Evolutionary conservation across 2,797 vertebrate genomes (phyloP), one percentile per base, ranked within the genome.

Genomic region (Miichthys miiuy): DNA sequence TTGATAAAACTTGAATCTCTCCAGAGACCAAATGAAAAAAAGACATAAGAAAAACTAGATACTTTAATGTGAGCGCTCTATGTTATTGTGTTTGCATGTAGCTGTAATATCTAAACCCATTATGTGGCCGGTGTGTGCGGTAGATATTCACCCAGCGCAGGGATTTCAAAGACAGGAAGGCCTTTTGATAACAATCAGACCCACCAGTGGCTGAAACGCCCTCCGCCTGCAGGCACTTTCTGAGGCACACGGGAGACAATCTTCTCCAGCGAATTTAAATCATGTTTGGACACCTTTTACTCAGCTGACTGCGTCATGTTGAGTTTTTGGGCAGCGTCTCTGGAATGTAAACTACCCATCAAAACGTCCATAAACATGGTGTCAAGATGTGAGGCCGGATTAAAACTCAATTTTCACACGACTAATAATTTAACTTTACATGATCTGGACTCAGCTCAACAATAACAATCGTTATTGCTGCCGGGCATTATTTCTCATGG

Each of bases 131-230:
- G 62, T 56, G 54, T 30, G 47, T 47, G 41, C 18, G 21, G 44
- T 55, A 63, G 44, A 80, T 68, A 25, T 68, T 71, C 21, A 55
- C 54, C 61, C 51, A 47, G 34, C 3, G 3, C 44, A 48, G 65
- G 68, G 69, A 55, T 86, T 81, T 85, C 65, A 90, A 82, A 83
- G 67, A 87, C 84, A 89, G 85, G 87, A 88, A 91, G 82, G 54
- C 48, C 80, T 76, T 60, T 66, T 41, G 89, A 90, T 91, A 87
- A 80, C 34, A 62, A 85, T 90, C 89, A 72, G 68, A 41, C 21
- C 61, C 18, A 68, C 38, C 66, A 57, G 65, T 23, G 68, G 21
- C 73, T 69, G 60, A 16, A 54, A 84, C 65, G 52, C 77, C 82
- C 80, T 77, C 20, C 44, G 52, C 69, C 85, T 75, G 72, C 75